Base-by-base conservation (phyloP, 2,888 invertebrate genomes). In the Leptothorax acervorum region DNA sequence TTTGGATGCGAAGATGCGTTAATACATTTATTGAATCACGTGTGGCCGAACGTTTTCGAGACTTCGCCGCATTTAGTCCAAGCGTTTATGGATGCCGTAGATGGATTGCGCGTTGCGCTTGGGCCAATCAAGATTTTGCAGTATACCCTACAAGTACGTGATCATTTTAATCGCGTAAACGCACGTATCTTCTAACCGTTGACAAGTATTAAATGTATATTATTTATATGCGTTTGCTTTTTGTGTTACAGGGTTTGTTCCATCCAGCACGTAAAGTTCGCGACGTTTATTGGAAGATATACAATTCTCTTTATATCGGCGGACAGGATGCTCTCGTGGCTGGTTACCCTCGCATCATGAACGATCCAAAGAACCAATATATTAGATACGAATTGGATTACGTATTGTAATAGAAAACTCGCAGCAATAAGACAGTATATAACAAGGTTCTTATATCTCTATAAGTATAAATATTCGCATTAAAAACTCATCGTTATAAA, bases 21-120 rank as follows among this genome's bases (percentile, higher is more conserved):
- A 6, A 97, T 98, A 62, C 99, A 99, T 96, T 96, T 99, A 66
- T 95, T 99, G 85, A 99, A 99, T 95, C 99, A 99, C 94, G 99
- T 99, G 39, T 99, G 99, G 99, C 99, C 99, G 15, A 99, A 99
- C 95, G 99, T 99, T 90, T 99, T 99, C 94, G 99, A 99, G 96
- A 99, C 99, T 0, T 99, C 99, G 18, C 99, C 99, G 23, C 99
- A 99, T 97, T 97, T 99, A 89, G 99, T 99, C 39, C 99, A 99
- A 95, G 99, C 99, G 0, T 99, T 99, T 95, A 99, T 99, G 98
- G 99, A 99, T 93, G 98, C 99, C 5, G 98, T 99, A 6, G 99
- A 99, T 95, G 99, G 99, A 18, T 97, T 99, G 95, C 95, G 99
- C 51, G 99, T 99, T 5, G 99, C 99, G 0, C 96, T 99, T 60